phyloP scores from a whole-genome alignment of 2,797 vertebrate genomes.

The Protosalanx chinensis region DNA sequence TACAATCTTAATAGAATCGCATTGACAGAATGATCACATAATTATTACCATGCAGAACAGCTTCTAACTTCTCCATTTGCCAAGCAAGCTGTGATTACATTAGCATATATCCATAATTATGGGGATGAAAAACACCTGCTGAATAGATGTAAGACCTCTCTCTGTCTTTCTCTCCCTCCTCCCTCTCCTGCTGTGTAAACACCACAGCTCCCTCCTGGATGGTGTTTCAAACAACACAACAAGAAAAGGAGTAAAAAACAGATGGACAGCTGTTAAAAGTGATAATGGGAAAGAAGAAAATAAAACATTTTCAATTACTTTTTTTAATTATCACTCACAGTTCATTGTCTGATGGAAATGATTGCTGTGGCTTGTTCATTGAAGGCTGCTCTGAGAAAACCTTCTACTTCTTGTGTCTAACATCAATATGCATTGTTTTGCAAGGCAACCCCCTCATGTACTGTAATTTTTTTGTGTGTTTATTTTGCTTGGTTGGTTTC shows the following conservation, averaged over 20 bases:
- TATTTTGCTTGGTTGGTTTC: too few species aligned
- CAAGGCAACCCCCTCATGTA: too few species aligned
- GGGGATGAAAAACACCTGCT: slow-evolving; percentile 15
- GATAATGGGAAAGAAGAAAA: neutral
- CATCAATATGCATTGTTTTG: too few species aligned
- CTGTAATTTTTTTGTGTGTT: too few species aligned
- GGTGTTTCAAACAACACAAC: slow-evolving; percentile 3
- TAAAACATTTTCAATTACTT: neutral
- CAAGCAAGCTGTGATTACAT: slow-evolving; percentile 25
- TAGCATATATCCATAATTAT: slow-evolving; percentile 29
- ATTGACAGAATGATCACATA: slow-evolving; percentile 30
- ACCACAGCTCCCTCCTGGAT: neutral
- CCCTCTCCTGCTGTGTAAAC: neutral
- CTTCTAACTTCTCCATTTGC: slow-evolving; percentile 12
- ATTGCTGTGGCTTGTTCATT: too few species aligned
- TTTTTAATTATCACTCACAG: neutral
- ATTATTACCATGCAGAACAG: slow-evolving; percentile 12
- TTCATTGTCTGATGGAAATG: too few species aligned
- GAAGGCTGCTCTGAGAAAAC: too few species aligned
- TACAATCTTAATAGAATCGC: slow-evolving; percentile 14
- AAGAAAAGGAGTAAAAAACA: neutral
- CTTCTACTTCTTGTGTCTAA: too few species aligned
- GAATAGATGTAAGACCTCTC: neutral
- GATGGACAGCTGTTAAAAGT: slow-evolving; percentile 1
- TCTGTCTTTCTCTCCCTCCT: neutral